These are phyloP conservation scores for Plagodis pulveraria DNA, from an alignment of 2,888 invertebrate species.

Conservation along the genomic window DNA sequence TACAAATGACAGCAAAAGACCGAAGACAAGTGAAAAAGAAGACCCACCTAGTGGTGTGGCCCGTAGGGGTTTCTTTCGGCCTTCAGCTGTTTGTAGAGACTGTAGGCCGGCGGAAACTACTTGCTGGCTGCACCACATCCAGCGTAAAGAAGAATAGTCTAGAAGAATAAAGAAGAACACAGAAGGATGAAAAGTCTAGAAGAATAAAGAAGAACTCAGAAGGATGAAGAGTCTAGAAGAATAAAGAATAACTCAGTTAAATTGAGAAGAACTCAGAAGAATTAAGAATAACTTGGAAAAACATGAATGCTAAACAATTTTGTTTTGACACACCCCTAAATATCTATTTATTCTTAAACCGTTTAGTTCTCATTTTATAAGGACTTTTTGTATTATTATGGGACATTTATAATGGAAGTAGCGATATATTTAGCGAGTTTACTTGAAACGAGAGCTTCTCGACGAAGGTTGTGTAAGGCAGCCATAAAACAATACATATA, in stretches of 20 bases:
- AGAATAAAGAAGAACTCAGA: not conserved
- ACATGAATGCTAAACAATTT: too few species aligned
- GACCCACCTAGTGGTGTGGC: constrained; percentile 54
- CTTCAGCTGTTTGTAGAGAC: constrained; percentile 92
- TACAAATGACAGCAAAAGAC: constrained; percentile 32
- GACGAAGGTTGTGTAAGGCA: too few species aligned
- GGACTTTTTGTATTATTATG: too few species aligned
- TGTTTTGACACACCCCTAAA: too few species aligned
- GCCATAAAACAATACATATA: too few species aligned
- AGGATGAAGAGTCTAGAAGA: too few species aligned
- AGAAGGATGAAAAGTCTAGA: not conserved
- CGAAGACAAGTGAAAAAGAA: constrained; percentile 26
- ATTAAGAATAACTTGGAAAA: not conserved
- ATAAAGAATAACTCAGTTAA: too few species aligned
- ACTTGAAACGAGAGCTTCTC: too few species aligned
- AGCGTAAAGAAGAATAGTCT: constrained; percentile 29
- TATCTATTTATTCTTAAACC: too few species aligned
- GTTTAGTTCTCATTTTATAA: too few species aligned
- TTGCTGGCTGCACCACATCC: constrained; percentile 85
- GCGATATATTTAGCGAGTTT: too few species aligned
- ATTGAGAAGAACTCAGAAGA: not conserved
- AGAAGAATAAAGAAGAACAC: not conserved
- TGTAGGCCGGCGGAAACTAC: constrained; percentile 98
- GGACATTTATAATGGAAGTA: too few species aligned
- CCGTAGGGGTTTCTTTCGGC: constrained; percentile 96